Conservation (phyloP, 2,113 vertebrate genomes). For the Lamprologus lemairii region DNA sequence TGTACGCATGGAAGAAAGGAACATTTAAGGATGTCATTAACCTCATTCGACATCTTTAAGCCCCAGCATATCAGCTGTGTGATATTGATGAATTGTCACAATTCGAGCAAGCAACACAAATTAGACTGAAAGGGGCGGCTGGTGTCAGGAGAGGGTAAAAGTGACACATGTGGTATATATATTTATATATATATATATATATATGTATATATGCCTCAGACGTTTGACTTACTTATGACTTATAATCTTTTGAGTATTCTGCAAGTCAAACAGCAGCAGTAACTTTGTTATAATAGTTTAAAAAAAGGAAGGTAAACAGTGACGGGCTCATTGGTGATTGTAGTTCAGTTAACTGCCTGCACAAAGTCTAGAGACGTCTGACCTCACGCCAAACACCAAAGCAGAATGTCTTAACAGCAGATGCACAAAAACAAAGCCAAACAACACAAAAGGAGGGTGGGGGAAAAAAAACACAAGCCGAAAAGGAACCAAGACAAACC, state of each 20-base stretch:
- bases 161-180: background rate
- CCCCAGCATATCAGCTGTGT: constrained; percentile 12
- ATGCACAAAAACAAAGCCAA: constrained; percentile 1
- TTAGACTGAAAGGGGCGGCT: background rate
- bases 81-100: constrained; percentile 54
- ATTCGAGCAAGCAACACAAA: background rate
- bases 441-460: background rate
- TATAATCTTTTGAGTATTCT: background rate
- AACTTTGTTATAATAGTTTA: background rate
- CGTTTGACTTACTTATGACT: background rate
- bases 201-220: background rate
- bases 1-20: constrained; percentile 45
- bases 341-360: background rate
- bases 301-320: background rate
- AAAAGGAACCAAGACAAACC: constrained; percentile 1
- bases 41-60: constrained; percentile 49
- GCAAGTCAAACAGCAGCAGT: background rate
- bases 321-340: background rate
- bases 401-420: background rate
- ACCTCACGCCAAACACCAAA: background rate
- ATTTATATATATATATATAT: background rate
- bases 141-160: background rate
- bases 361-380: background rate
- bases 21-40: constrained; percentile 65
- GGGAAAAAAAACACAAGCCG: fast-evolving